These are phyloP conservation scores for Nipponia nippon DNA, from an alignment of 2,113 vertebrate species.

Conservation along the genomic window DNA sequence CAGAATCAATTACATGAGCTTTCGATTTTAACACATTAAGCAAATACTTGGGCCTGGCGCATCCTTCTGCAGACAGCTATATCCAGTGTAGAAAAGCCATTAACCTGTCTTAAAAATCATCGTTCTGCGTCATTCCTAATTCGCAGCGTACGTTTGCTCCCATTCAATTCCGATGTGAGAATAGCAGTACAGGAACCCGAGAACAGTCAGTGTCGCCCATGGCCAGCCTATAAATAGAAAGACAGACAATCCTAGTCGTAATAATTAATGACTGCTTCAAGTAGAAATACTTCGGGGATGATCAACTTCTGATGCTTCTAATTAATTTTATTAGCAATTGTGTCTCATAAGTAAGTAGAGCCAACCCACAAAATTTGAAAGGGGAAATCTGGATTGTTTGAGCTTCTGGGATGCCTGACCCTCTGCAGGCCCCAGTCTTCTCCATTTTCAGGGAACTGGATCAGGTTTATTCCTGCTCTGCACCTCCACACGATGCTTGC, in stretches of 20 bases:
- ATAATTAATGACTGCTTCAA: constrained; percentile 6
- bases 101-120: neutral
- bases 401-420: neutral
- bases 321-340: neutral
- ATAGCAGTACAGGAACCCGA: constrained; percentile 78
- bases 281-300: neutral
- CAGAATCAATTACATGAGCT: neutral
- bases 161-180: constrained; percentile 79
- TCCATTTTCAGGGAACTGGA: neutral
- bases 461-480: neutral
- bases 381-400: neutral
- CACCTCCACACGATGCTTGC: neutral
- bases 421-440: neutral
- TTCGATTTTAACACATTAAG: neutral
- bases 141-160: constrained; percentile 17
- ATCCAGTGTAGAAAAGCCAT: neutral
- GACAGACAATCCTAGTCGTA: neutral
- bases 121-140: neutral
- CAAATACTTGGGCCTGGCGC: neutral
- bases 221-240: constrained; percentile 77
- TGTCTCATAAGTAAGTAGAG: neutral
- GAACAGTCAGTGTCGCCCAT: constrained; percentile 71
- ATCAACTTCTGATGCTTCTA: neutral
- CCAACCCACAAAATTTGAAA: neutral
- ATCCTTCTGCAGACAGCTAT: neutral